These are phyloP conservation scores for Drosophila asahinai DNA, from an alignment of 1,140 invertebrate genomes.

Conservation along the genomic window DNA sequence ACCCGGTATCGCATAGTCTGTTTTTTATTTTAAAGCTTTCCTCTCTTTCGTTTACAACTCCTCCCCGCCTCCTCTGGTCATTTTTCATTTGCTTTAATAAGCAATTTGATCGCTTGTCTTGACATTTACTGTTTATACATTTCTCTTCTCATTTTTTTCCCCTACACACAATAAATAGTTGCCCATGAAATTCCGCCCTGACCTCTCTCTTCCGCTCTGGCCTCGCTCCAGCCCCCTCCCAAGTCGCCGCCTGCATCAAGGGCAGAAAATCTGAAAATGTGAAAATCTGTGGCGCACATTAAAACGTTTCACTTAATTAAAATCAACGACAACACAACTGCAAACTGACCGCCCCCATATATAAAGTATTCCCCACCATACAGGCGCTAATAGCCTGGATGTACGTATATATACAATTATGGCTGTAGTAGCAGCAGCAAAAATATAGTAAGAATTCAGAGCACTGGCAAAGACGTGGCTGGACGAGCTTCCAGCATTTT, in stretches of 20 bases:
- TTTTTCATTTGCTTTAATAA: constrained; percentile 44
- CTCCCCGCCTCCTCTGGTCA: not conserved
- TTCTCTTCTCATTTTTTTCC: constrained; percentile 1
- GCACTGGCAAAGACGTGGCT: constrained; percentile 51
- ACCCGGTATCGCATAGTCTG: no score
- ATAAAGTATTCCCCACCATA: constrained; percentile 30
- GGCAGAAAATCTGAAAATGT: constrained; percentile 38
- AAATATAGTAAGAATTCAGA: constrained; percentile 42
- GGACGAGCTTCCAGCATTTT: constrained; percentile 49
- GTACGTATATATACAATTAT: constrained; percentile 14
- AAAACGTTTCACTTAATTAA: constrained; percentile 78
- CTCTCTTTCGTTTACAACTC: not conserved
- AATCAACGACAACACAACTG: constrained; percentile 63
- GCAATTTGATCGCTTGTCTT: constrained; percentile 59
- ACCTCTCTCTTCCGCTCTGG: not conserved
- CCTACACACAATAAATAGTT: constrained; percentile 26
- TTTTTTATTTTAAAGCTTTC: no score
- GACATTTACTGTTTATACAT: constrained; percentile 37
- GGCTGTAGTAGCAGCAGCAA: constrained; percentile 19
- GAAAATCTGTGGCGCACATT: constrained; percentile 72
- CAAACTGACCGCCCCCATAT: constrained; percentile 60
- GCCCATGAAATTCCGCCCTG: constrained; percentile 37
- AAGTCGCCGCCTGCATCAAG: constrained; percentile 33
- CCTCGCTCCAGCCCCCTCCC: not conserved
- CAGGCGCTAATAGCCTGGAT: constrained; percentile 51